Conservation (phyloP, 2,113 vertebrate species). For the Crotalus horridus region DNA sequence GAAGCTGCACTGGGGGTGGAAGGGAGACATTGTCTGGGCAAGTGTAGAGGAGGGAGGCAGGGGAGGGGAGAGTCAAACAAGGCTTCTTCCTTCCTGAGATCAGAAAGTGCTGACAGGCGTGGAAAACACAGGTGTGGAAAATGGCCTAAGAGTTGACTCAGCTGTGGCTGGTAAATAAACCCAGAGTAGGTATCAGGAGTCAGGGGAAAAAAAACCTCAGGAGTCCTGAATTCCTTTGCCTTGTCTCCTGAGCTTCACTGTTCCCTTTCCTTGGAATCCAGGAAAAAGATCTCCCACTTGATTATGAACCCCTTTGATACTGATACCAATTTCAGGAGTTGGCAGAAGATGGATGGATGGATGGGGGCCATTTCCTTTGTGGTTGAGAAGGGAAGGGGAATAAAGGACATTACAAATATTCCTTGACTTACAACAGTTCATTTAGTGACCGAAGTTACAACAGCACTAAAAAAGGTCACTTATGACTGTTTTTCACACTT, state of each 20-base stretch:
- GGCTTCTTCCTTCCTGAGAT: too few species aligned
- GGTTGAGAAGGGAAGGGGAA: background rate
- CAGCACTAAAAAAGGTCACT: background rate
- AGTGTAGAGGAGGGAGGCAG: too few species aligned
- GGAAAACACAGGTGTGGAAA: slow-evolving; percentile 20
- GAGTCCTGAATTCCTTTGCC: background rate
- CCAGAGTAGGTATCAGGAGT: background rate
- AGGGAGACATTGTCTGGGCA: too few species aligned
- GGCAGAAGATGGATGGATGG: background rate
- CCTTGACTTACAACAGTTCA: background rate
- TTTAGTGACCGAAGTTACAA: background rate
- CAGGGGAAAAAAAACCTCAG: background rate
- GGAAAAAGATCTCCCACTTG: background rate
- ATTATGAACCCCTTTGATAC: background rate
- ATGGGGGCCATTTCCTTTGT: too few species aligned
- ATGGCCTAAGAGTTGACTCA: background rate
- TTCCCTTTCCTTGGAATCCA: background rate
- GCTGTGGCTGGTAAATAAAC: background rate
- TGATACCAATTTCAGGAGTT: background rate
- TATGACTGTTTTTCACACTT: background rate
- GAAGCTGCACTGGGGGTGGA: too few species aligned
- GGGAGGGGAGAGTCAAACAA: too few species aligned
- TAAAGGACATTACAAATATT: background rate
- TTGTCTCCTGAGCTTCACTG: background rate
- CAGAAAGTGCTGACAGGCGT: slow-evolving; percentile 10